phyloP scores from a whole-genome alignment of 1,140 invertebrate genomes.

The Leptonema lineaticorne region DNA sequence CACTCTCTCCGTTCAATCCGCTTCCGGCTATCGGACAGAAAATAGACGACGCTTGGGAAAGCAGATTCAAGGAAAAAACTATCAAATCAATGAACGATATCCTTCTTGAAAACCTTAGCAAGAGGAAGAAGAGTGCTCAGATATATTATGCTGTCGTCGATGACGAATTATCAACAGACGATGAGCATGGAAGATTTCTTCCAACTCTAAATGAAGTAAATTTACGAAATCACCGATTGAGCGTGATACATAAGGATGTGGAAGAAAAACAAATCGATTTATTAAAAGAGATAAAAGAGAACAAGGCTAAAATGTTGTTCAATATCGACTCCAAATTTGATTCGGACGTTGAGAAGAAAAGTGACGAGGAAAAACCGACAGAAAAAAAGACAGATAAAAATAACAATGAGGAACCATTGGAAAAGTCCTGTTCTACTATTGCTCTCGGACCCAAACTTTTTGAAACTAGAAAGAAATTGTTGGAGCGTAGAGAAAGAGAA shows the following conservation, averaged over 20 bases:
- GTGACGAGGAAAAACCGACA: background rate
- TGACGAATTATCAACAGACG: slow-evolving; percentile 1
- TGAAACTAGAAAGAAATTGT: slow-evolving; percentile 29
- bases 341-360: background rate
- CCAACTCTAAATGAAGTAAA: slow-evolving; percentile 30
- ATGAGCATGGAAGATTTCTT: background rate
- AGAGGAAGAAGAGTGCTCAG: slow-evolving; percentile 42
- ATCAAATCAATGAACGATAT: slow-evolving; percentile 40
- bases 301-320: slow-evolving; percentile 2
- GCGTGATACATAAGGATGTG: slow-evolving; percentile 3
- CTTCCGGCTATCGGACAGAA: slow-evolving; percentile 53
- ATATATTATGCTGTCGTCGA: slow-evolving; percentile 25
- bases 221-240: slow-evolving; percentile 27
- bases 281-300: slow-evolving; percentile 14
- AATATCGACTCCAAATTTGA: slow-evolving; percentile 13
- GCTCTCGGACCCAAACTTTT: slow-evolving; percentile 18
- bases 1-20: slow-evolving; percentile 51
- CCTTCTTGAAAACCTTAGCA: slow-evolving; percentile 22
- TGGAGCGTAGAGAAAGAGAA: slow-evolving; percentile 36
- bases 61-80: slow-evolving; percentile 50
- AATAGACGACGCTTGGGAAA: slow-evolving; percentile 35
- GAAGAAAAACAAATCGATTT: slow-evolving; percentile 6
- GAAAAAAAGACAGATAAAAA: background rate
- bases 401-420: slow-evolving; percentile 1
- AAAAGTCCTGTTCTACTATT: slow-evolving; percentile 7